A percentile compares a stretch with the other conserved stretches of the same genome.
Evolutionary conservation across 2,113 vertebrate species (phyloP).

Genomic region (Centropus unirufus): DNA sequence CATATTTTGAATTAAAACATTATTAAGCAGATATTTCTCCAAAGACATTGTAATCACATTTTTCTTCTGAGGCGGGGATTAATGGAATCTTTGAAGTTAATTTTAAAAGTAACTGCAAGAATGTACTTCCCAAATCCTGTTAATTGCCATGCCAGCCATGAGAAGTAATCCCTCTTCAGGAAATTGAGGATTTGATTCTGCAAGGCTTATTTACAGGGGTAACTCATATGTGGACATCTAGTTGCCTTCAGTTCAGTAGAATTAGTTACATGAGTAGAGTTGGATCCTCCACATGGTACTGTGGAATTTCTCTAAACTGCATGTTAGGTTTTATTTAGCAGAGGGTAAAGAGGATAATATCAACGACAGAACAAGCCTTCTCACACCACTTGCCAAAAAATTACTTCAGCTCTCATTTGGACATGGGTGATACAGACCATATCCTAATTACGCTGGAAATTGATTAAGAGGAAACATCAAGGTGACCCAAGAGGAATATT

Average conservation of each 20-base stretch:
- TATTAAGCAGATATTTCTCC: conserved; percentile 51
- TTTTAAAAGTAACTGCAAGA: conserved; percentile 61
- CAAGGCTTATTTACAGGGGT: conserved; percentile 9
- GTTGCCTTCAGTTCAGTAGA: not conserved
- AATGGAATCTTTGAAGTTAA: conserved; percentile 67
- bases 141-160: conserved; percentile 57
- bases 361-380: not conserved
- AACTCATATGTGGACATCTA: not conserved
- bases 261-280: not conserved
- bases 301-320: not conserved
- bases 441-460: not conserved
- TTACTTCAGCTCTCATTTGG: not conserved
- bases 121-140: conserved; percentile 53
- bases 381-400: not conserved
- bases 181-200: conserved; percentile 34
- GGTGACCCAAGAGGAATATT: not conserved
- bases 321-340: not conserved
- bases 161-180: conserved; percentile 38
- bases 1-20: conserved; percentile 63
- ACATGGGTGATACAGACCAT: not conserved
- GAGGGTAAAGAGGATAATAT: not conserved
- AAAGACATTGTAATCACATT: conserved; percentile 54
- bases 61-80: conserved; percentile 48
- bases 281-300: not conserved
- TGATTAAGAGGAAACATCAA: not conserved